Conservation (phyloP, 2,888 invertebrate species). For the Apomyelois bistriatella region DNA sequence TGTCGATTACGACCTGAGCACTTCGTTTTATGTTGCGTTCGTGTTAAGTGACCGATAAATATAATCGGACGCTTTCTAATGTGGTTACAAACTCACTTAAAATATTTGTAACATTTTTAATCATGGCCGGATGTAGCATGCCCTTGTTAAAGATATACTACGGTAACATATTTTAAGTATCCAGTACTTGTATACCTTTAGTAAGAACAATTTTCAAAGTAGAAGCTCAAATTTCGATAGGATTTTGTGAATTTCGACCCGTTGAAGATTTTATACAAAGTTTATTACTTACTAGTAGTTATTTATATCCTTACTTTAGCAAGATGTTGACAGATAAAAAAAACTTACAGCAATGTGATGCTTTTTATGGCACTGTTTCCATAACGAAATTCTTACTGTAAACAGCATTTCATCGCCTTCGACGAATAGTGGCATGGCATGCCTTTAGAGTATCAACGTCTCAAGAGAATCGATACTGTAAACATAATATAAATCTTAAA, state of each 20-base stretch:
- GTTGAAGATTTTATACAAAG: too few relatives aligned
- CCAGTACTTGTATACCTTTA: too few relatives aligned
- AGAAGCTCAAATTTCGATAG: too few relatives aligned
- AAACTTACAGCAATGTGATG: constrained; percentile 31
- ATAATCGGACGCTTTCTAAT: constrained; percentile 41
- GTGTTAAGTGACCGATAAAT: constrained; percentile 50
- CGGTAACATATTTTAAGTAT: too few relatives aligned
- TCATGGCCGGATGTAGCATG: background rate
- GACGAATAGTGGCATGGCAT: constrained; percentile 37
- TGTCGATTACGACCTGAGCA: constrained; percentile 47
- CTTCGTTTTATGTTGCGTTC: constrained; percentile 48
- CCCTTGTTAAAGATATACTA: background rate
- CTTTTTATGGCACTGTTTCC: constrained; percentile 46
- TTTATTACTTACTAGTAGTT: background rate
- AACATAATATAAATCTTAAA: constrained; percentile 37
- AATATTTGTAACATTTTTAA: constrained; percentile 3
- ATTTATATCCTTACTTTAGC: background rate
- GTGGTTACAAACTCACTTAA: constrained; percentile 3
- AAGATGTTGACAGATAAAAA: constrained; percentile 12
- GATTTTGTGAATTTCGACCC: too few relatives aligned
- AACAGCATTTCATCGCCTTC: constrained; percentile 49
- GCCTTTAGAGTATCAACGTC: constrained; percentile 26
- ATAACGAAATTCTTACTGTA: constrained; percentile 33
- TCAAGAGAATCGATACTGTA: constrained; percentile 35
- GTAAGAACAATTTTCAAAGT: too few relatives aligned